Conservation (phyloP, 1,140 invertebrate genomes). For the Zaprionus taronus region DNA sequence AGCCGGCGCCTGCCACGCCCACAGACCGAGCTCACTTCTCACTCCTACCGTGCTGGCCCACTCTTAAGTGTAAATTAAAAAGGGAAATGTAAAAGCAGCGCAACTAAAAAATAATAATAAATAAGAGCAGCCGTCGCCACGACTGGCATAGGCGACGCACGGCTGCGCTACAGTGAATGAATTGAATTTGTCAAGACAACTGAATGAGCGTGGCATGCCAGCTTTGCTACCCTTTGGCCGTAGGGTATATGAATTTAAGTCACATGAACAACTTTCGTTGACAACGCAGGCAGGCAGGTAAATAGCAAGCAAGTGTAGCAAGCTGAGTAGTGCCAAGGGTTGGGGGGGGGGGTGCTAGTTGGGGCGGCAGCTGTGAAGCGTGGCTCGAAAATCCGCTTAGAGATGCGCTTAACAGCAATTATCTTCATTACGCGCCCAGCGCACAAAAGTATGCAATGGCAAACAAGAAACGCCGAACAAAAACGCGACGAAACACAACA, state of each 20-base stretch:
- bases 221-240: not conserved
- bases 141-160: not conserved
- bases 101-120: conserved; percentile 38
- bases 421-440: conserved; percentile 76
- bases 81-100: conserved; percentile 36
- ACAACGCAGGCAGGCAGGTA: conserved; percentile 30
- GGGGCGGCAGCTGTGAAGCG: conserved; percentile 16
- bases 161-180: conserved; percentile 6
- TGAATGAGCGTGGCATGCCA: no score
- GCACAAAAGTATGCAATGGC: conserved; percentile 69
- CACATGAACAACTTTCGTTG: conserved; percentile 41
- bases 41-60: not conserved
- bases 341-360: not conserved
- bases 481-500: conserved; percentile 17
- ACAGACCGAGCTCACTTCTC: not conserved
- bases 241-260: conserved; percentile 32
- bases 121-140: conserved; percentile 20
- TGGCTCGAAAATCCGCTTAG: conserved; percentile 70
- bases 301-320: conserved; percentile 9
- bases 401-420: conserved; percentile 80
- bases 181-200: not conserved
- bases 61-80: conserved; percentile 59
- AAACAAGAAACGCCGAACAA: conserved; percentile 44
- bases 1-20: conserved; percentile 19
- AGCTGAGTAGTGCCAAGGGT: not conserved